Evolutionary conservation across 2,113 vertebrate species (phyloP).

Genomic region (Pelvicachromis taeniatus): DNA sequence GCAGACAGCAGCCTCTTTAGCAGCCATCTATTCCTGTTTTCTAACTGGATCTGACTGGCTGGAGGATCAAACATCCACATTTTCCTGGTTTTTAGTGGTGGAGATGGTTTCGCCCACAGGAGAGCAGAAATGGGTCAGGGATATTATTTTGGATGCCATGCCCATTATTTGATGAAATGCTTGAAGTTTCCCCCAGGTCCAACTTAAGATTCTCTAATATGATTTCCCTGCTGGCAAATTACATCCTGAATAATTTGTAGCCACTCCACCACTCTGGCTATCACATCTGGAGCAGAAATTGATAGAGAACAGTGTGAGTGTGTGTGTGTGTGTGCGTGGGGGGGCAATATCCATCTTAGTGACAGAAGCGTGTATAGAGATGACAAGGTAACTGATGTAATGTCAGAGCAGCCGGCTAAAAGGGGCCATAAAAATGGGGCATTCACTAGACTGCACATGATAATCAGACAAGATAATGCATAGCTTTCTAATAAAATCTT

Average conservation of each 20-base stretch:
- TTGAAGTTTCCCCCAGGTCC: constrained; percentile 55
- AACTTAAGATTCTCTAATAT: constrained; percentile 57
- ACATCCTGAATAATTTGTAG: constrained; percentile 65
- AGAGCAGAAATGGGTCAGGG: constrained; percentile 49
- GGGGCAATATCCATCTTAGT: constrained; percentile 22
- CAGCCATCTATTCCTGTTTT: neutral
- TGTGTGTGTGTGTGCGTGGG: neutral
- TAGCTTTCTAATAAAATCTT: constrained; percentile 56
- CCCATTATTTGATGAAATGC: constrained; percentile 53
- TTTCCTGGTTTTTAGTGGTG: neutral
- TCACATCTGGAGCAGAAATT: constrained; percentile 27
- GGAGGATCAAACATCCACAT: neutral
- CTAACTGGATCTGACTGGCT: neutral
- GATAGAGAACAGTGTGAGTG: neutral
- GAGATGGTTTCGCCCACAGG: neutral
- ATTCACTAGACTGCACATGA: constrained; percentile 27
- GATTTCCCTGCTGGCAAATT: constrained; percentile 58
- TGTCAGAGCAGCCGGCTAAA: constrained; percentile 45
- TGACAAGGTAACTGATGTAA: constrained; percentile 61
- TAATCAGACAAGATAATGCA: constrained; percentile 64
- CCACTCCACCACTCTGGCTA: constrained; percentile 18
- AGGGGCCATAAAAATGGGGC: constrained; percentile 51
- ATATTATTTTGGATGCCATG: constrained; percentile 40
- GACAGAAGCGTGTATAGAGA: constrained; percentile 19
- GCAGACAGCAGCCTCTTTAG: neutral